phyloP scores from a whole-genome alignment of 2,113 vertebrate genomes.

The Phrynosoma platyrhinos region DNA sequence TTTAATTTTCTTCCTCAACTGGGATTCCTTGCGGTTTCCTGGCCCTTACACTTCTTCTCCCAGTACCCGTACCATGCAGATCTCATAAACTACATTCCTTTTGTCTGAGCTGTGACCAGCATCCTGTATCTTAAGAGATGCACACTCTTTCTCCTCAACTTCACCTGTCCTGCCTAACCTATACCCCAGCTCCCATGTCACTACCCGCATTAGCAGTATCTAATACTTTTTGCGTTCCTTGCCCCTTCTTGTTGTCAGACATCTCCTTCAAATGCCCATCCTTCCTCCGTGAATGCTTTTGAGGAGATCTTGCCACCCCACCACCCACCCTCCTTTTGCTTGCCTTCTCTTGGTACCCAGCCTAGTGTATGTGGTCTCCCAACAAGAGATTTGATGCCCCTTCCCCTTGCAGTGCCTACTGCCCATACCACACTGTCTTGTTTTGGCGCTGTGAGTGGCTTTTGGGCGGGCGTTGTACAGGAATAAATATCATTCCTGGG shows the following conservation, averaged over 20 bases:
- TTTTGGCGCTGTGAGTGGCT: conserved; percentile 32
- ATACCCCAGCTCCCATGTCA: neutral
- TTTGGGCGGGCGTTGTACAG: conserved; percentile 14
- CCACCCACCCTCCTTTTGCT: neutral
- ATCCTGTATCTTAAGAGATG: neutral
- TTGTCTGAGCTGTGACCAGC: neutral
- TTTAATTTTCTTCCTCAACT: neutral
- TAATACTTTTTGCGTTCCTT: neutral
- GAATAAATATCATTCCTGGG: conserved; percentile 39
- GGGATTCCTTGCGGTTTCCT: neutral
- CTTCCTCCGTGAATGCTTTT: neutral
- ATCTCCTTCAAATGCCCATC: conserved; percentile 2
- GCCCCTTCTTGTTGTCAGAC: neutral
- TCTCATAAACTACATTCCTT: neutral
- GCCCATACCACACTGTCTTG: conserved; percentile 22
- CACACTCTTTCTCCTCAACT: neutral
- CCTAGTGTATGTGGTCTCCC: neutral
- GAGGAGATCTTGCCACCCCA: neutral
- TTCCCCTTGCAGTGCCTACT: neutral
- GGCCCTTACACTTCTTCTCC: neutral
- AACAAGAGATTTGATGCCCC: neutral
- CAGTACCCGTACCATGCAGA: neutral
- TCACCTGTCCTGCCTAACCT: neutral
- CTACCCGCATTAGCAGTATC: neutral
- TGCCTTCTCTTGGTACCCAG: neutral